Evolutionary conservation across 2,113 vertebrate species (phyloP).

Genomic region (Herpetotheres cachinnans): DNA sequence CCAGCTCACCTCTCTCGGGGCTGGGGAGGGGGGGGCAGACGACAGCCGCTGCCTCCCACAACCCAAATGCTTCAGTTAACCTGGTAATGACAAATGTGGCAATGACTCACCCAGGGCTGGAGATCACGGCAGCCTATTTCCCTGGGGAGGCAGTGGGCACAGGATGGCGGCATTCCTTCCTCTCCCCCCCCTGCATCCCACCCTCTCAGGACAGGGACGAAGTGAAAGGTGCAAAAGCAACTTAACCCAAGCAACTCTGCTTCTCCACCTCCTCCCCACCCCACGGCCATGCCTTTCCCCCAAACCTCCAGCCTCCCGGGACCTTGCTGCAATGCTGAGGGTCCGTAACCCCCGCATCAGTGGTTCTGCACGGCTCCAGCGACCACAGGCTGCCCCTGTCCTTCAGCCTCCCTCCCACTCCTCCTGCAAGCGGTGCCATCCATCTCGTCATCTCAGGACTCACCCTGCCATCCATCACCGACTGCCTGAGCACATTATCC

Average conservation of each 20-base stretch:
- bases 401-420: neutral
- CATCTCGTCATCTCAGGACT: neutral
- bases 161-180: neutral
- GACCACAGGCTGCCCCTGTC: neutral
- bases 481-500: neutral
- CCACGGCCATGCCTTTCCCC: fast-evolving
- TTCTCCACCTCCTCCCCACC: neutral
- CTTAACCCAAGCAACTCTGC: neutral
- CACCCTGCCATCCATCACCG: slow-evolving; percentile 2
- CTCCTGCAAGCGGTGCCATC: neutral
- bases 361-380: neutral
- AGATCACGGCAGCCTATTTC: neutral
- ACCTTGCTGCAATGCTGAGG: neutral
- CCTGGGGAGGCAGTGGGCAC: neutral
- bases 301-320: fast-evolving
- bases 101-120: neutral
- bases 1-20: neutral
- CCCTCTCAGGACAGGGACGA: neutral
- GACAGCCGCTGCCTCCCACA: neutral
- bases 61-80: neutral
- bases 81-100: neutral
- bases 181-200: neutral
- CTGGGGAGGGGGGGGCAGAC: no score
- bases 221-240: neutral
- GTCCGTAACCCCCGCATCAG: fast-evolving